Percentiles rank a stretch among this genome's conserved stretches.
Evolutionary conservation across 2,888 invertebrate species (phyloP).

Genomic region (Spialia ferax): DNA sequence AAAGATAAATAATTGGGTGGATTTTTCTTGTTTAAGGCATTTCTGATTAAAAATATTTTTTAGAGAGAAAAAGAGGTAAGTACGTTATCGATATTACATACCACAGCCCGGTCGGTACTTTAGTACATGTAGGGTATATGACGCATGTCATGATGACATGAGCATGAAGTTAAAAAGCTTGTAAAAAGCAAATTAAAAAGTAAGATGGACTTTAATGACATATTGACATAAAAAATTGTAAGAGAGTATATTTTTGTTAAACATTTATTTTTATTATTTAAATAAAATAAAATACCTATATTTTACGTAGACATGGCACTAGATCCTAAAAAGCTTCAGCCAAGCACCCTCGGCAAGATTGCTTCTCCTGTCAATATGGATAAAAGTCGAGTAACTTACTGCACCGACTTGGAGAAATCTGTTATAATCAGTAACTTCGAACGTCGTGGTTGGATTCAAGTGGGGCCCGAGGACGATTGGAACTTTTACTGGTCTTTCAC

Average conservation of each 20-base stretch:
- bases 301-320: conserved; percentile 24
- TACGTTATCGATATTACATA: too few species aligned
- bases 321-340: conserved; percentile 32
- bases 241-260: conserved; percentile 13
- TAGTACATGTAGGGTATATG: too few species aligned
- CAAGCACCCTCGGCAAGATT: conserved; percentile 10
- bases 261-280: conserved; percentile 21
- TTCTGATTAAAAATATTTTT: neutral
- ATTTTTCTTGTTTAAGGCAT: neutral
- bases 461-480: conserved; percentile 94
- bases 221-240: neutral
- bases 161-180: too few species aligned
- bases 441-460: conserved; percentile 94
- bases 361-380: conserved; percentile 34
- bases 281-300: conserved; percentile 6
- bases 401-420: conserved; percentile 95
- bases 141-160: too few species aligned
- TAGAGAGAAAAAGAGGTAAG: too few species aligned
- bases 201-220: conserved; percentile 1
- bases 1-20: neutral
- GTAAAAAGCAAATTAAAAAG: too few species aligned
- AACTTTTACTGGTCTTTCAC: conserved; percentile 97
- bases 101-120: too few species aligned
- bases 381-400: conserved; percentile 56
- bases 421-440: conserved; percentile 96